Evolutionary conservation across 2,113 vertebrate genomes (phyloP).

Genomic region (Mesoclemmys tuberculata): DNA sequence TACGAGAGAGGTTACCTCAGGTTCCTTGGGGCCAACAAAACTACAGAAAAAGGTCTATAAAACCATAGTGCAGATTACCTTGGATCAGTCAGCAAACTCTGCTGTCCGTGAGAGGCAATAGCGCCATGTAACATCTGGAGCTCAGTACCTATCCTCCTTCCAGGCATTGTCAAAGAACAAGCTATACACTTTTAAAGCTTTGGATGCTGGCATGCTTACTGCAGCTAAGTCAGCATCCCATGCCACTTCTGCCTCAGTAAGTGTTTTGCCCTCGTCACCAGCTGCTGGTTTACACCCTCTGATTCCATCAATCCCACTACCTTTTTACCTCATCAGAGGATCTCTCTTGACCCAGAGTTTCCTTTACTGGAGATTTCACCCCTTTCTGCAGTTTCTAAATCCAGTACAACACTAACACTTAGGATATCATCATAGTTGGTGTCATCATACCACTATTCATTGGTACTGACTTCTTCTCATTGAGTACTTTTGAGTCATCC

Average conservation of each 20-base stretch:
- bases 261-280: neutral
- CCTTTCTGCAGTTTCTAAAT: neutral
- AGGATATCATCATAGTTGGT: neutral
- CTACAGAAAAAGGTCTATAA: neutral
- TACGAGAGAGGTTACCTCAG: neutral
- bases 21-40: neutral
- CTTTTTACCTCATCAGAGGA: neutral
- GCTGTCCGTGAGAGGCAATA: neutral
- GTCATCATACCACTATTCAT: neutral
- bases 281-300: neutral
- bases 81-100: neutral
- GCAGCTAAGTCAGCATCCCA: neutral
- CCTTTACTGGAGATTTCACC: neutral
- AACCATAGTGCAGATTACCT: neutral
- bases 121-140: neutral
- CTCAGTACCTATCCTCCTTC: neutral
- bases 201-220: neutral
- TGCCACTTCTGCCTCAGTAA: neutral
- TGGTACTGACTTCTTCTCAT: neutral
- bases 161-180: rapidly evolving
- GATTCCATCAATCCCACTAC: neutral
- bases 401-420: neutral
- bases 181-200: neutral
- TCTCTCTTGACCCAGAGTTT: neutral
- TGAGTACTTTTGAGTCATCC: neutral